Conservation (phyloP, 2,113 vertebrate species). For the Romanogobio albipinnatus region DNA sequence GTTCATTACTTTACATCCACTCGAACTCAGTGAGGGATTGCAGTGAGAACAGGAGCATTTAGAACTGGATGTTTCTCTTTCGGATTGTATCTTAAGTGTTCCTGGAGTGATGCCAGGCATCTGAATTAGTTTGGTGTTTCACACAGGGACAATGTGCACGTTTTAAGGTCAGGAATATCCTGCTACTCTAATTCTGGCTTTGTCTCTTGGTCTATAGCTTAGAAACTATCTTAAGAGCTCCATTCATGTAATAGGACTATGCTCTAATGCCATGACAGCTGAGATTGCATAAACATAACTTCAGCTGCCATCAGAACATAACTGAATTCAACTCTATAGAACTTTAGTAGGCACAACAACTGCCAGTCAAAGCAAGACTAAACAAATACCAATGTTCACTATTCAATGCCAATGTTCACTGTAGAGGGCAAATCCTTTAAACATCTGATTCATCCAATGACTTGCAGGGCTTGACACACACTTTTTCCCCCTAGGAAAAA, state of each 20-base stretch:
- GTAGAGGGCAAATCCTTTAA: not conserved
- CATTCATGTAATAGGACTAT: not conserved
- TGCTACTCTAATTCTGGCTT: not conserved
- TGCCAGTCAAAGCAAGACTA: not conserved
- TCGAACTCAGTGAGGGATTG: slow-evolving; percentile 20
- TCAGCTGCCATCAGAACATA: not conserved
- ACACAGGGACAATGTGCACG: not conserved
- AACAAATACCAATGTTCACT: not conserved
- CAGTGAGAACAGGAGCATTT: slow-evolving; percentile 13
- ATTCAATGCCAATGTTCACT: not conserved
- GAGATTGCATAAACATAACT: not conserved
- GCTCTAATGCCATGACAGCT: not conserved
- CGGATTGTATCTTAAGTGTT: slow-evolving; percentile 23
- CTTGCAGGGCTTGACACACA: not conserved
- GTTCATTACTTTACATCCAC: slow-evolving; percentile 50
- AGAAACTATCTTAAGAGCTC: not conserved
- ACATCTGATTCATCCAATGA: not conserved
- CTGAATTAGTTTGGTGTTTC: slow-evolving; percentile 23
- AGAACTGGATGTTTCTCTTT: slow-evolving; percentile 2
- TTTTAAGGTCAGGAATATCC: slow-evolving; percentile 8
- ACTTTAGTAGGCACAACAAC: not conserved
- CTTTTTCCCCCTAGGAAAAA: too few relatives aligned
- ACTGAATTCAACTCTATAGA: not conserved
- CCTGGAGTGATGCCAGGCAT: slow-evolving; percentile 30
- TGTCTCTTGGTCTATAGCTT: slow-evolving; percentile 4